These are phyloP conservation scores for Papilio helenus DNA, from an alignment of 1,140 invertebrate genomes.

Conservation along the genomic window DNA sequence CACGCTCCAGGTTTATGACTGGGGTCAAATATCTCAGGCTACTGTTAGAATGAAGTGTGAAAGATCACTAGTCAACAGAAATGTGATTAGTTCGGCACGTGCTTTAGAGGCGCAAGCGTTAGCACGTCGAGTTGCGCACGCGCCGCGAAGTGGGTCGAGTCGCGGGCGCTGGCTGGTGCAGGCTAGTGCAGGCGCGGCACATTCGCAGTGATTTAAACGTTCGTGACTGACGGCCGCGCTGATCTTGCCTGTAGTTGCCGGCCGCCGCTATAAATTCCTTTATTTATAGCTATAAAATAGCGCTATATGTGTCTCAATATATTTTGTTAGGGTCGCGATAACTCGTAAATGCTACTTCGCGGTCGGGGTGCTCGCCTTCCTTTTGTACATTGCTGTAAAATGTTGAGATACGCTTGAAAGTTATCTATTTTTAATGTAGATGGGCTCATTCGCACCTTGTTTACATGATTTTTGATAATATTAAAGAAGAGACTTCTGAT, in stretches of 20 bases:
- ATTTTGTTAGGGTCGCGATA: slow-evolving; percentile 20
- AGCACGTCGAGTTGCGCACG: slow-evolving; percentile 50
- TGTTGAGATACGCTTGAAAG: background rate
- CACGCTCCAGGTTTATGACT: background rate
- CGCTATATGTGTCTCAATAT: slow-evolving; percentile 35
- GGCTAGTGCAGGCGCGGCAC: slow-evolving; percentile 42
- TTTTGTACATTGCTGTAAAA: slow-evolving; percentile 19
- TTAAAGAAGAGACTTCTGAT: no score
- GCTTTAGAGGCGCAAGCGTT: slow-evolving; percentile 7
- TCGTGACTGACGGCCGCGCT: slow-evolving; percentile 46
- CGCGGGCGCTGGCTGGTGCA: slow-evolving; percentile 39
- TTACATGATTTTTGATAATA: background rate
- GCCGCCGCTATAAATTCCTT: slow-evolving; percentile 34
- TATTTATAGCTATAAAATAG: slow-evolving; percentile 38
- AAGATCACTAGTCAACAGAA: background rate
- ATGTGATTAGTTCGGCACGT: background rate
- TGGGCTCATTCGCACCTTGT: background rate
- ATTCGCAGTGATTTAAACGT: slow-evolving; percentile 48
- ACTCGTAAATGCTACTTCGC: slow-evolving; percentile 30
- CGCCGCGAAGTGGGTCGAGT: slow-evolving; percentile 63
- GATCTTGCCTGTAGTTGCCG: slow-evolving; percentile 40
- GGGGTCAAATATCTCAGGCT: background rate
- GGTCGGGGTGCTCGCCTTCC: background rate
- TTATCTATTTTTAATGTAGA: background rate
- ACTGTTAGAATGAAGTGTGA: background rate